Evolutionary conservation across 2,888 invertebrate genomes (phyloP), one percentile per base, ranked within the genome.

Genomic region (Tetheella fluctuosa): DNA sequence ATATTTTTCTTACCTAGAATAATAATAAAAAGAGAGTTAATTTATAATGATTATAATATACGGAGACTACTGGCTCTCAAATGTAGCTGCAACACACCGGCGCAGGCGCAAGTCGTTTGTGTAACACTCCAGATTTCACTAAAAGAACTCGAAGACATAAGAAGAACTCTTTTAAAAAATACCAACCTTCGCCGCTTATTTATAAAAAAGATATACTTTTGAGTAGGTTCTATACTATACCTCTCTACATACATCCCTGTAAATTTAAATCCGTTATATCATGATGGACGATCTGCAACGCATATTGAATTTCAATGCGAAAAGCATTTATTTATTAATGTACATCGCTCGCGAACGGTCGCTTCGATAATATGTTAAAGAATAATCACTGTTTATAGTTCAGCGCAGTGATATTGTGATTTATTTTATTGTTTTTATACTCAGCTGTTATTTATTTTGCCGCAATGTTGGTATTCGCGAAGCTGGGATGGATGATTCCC

Each of bases 311-410:
- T n/a, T n/a, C n/a, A n/a, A n/a, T n/a, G n/a, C n/a, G 34, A 34
- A 55, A 55, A 55, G 37, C 23, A 55, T 55, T 55, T 20, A 54
- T 54, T 53, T 53, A 34, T 54, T 8, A 34, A 54, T 28, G 30
- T n/a, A 4, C 54, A 17, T 54, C 28, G 28, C 25, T 23, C 30
- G n/a, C 10, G 54, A 28, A 17, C 4, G 17, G 30, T 7, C 34
- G 30, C 17, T 12, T 34, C 55, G 25, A 25, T 25, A 23, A 15
- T 54, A 34, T 34, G 34, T 54, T 30, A 54, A 17, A 17, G 13
- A 42, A 30, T 34, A 20, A 55, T 55, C 34, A 55, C 55, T 37
- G 34, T 55, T 55, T 23, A 37, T 23, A 34, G 20, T 34, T 13
- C 5, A 23, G 23, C 55, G 55, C 34, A 13, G 55, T 13, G 23